phyloP scores from a whole-genome alignment of 2,888 invertebrate genomes.

The Conomelus anceps region DNA sequence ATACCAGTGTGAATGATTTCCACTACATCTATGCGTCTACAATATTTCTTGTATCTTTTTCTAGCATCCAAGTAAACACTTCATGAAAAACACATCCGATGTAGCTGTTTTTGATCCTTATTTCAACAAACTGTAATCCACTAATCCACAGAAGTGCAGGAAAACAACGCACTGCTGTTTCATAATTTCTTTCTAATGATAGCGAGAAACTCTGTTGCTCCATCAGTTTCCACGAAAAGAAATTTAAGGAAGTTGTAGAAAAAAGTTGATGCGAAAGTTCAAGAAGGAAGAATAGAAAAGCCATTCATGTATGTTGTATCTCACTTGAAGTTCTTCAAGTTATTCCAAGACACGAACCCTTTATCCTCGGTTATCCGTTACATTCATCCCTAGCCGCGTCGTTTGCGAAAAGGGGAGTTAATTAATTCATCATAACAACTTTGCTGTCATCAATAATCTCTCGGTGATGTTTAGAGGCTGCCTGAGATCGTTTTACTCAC shows the following conservation, averaged over 20 bases:
- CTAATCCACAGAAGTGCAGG: not conserved
- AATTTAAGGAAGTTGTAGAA: not conserved
- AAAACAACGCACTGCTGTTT: not conserved
- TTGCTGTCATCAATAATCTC: not conserved
- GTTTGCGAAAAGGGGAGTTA: no score
- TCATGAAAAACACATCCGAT: no score
- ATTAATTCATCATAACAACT: not conserved
- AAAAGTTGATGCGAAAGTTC: not conserved
- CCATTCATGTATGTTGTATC: not conserved
- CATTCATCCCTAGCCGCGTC: not conserved
- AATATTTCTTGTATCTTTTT: no score
- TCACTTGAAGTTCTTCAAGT: not conserved
- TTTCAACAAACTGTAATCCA: not conserved
- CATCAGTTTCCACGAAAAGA: not conserved
- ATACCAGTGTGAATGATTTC: no score
- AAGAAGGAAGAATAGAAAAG: not conserved
- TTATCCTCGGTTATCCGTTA: not conserved
- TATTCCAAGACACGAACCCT: not conserved
- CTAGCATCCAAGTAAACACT: no score
- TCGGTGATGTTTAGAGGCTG: not conserved
- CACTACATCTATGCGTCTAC: no score
- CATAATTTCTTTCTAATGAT: not conserved
- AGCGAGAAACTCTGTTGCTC: not conserved
- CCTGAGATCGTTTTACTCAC: not conserved
- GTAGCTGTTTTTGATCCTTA: no score